A percentile compares a stretch with the other conserved stretches of the same genome.
Conservation (phyloP, 1,140 invertebrate genomes). For the Drosophila pallidifrons region DNA sequence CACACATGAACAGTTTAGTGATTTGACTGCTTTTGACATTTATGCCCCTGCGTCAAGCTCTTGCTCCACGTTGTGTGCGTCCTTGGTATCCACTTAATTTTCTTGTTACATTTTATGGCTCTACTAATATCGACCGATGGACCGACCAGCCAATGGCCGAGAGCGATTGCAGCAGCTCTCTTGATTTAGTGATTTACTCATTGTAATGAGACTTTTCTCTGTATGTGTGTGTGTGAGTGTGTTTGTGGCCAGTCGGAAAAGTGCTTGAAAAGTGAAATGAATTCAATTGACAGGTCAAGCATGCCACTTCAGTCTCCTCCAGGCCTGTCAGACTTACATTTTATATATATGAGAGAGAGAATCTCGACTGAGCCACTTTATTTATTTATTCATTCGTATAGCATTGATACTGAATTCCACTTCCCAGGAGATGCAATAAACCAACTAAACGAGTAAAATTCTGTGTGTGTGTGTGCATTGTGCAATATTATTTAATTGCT, state of each 20-base stretch:
- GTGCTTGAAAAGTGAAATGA: slow-evolving; percentile 27
- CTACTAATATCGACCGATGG: slow-evolving; percentile 60
- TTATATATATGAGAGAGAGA: neutral
- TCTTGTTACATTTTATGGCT: slow-evolving; percentile 75
- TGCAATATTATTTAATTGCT: slow-evolving; percentile 16
- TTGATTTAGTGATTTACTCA: slow-evolving; percentile 70
- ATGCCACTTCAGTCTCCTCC: neutral
- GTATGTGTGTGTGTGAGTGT: neutral
- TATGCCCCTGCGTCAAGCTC: slow-evolving; percentile 58
- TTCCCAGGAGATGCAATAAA: neutral
- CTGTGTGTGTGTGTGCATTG: neutral
- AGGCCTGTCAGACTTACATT: neutral
- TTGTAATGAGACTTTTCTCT: slow-evolving; percentile 55
- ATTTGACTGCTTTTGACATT: slow-evolving; percentile 81
- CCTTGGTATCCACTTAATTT: slow-evolving; percentile 67
- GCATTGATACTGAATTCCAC: neutral
- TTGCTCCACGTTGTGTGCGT: slow-evolving; percentile 22
- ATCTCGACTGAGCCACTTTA: neutral
- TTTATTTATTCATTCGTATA: slow-evolving; percentile 1
- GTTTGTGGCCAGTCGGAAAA: neutral
- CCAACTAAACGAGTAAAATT: neutral
- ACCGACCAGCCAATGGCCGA: slow-evolving; percentile 5
- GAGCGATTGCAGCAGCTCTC: slow-evolving; percentile 22
- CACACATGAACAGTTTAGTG: slow-evolving; percentile 34
- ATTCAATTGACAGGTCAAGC: slow-evolving; percentile 29